phyloP scores from a whole-genome alignment of 2,797 vertebrate species.

The Neomorphus geoffroyi region DNA sequence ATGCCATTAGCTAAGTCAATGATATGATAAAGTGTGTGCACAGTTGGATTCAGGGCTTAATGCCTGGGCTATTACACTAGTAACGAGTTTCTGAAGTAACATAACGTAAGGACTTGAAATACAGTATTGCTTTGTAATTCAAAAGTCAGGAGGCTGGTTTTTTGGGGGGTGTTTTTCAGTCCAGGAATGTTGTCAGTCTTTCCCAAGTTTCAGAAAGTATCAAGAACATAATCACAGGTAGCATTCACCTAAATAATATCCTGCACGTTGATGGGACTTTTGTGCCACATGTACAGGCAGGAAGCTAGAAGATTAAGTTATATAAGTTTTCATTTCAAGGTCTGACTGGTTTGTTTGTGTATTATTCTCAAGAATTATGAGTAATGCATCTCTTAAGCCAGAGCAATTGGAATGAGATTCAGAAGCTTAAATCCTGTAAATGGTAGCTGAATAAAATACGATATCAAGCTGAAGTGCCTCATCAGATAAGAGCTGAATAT shows the following conservation, averaged over 20 bases:
- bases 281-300: neutral
- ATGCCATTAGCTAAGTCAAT: neutral
- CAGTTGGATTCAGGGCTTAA: neutral
- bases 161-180: no score
- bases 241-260: neutral
- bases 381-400: conserved; percentile 1
- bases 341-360: conserved; percentile 17
- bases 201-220: neutral
- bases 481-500: neutral
- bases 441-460: neutral
- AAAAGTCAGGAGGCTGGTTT: neutral
- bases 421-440: neutral
- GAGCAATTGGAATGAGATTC: conserved; percentile 20
- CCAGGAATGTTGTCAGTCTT: neutral
- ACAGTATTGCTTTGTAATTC: neutral
- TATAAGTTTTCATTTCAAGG: conserved; percentile 13
- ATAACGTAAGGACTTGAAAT: neutral
- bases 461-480: neutral
- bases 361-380: conserved; percentile 1
- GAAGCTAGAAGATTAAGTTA: conserved; percentile 18
- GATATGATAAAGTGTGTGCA: neutral
- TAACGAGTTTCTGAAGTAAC: neutral
- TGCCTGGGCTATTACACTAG: neutral
- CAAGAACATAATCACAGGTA: neutral
- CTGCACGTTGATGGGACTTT: neutral